These are phyloP conservation scores for Sciurus vulgaris DNA, from an alignment of 2,797 vertebrate species.

Conservation along the genomic window DNA sequence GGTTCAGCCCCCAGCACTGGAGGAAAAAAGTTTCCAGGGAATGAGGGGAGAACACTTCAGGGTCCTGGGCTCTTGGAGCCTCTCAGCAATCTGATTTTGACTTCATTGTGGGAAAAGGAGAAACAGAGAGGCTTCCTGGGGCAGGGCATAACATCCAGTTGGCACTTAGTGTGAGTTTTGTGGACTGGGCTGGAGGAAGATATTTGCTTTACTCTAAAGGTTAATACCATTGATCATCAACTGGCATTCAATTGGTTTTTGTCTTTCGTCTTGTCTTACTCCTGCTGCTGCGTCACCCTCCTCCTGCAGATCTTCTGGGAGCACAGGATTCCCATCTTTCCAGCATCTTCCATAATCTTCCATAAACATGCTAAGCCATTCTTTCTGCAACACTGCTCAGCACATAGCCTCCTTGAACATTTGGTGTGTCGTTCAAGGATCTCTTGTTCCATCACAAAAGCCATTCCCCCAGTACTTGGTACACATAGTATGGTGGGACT, in stretches of 20 bases:
- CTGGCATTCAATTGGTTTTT: conserved; percentile 44
- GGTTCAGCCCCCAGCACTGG: too few relatives aligned
- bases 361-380: neutral
- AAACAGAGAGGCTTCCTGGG: neutral
- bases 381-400: neutral
- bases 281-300: neutral
- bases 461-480: neutral
- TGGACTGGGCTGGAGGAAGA: conserved; percentile 49
- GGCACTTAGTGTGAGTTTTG: conserved; percentile 49
- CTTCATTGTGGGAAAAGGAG: neutral
- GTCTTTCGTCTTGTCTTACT: conserved; percentile 30
- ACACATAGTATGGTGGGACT: neutral
- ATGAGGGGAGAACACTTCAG: neutral
- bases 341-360: neutral
- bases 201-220: conserved; percentile 55
- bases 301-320: conserved; percentile 14
- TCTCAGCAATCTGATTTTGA: neutral
- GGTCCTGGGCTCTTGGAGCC: neutral
- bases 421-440: neutral
- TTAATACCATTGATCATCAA: neutral
- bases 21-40: neutral
- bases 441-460: neutral
- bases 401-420: neutral
- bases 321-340: neutral
- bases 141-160: neutral